Evolutionary conservation across 2,888 invertebrate genomes (phyloP).

Genomic region (Platynereis dumerilii): DNA sequence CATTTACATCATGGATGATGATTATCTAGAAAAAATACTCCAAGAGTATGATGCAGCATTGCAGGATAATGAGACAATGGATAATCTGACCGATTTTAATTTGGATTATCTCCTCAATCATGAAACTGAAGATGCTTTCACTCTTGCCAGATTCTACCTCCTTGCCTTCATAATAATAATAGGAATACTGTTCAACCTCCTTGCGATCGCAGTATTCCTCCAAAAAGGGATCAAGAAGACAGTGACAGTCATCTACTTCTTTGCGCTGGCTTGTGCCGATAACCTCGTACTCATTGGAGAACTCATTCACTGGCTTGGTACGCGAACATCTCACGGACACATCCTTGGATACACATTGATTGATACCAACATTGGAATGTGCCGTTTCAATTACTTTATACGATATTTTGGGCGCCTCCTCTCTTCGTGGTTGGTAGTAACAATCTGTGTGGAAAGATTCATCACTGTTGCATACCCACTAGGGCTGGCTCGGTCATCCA

Average conservation of each 20-base stretch:
- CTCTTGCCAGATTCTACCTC: slow-evolving; percentile 14
- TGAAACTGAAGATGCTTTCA: neutral
- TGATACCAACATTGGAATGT: neutral
- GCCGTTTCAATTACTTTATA: slow-evolving; percentile 4
- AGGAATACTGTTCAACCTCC: slow-evolving; percentile 17
- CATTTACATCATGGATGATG: too few species aligned
- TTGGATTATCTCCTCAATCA: too few species aligned
- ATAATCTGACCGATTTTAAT: too few species aligned
- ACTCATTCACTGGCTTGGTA: slow-evolving; percentile 17
- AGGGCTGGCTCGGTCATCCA: neutral
- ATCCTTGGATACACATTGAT: neutral
- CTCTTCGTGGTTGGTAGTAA: slow-evolving; percentile 17
- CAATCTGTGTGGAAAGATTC: slow-evolving; percentile 16
- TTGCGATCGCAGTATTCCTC: slow-evolving; percentile 16
- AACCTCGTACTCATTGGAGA: slow-evolving; percentile 20
- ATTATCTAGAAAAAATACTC: too few species aligned
- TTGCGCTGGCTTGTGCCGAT: slow-evolving; percentile 17
- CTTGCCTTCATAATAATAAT: slow-evolving; percentile 19
- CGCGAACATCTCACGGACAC: neutral
- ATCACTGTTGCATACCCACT: slow-evolving; percentile 17
- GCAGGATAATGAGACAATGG: too few species aligned
- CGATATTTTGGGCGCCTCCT: slow-evolving; percentile 8
- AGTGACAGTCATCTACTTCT: slow-evolving; percentile 15
- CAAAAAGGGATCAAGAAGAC: slow-evolving; percentile 11
- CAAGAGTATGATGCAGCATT: too few species aligned